phyloP scores from a whole-genome alignment of 2,888 invertebrate genomes.

The Platerodrilus igneus region DNA sequence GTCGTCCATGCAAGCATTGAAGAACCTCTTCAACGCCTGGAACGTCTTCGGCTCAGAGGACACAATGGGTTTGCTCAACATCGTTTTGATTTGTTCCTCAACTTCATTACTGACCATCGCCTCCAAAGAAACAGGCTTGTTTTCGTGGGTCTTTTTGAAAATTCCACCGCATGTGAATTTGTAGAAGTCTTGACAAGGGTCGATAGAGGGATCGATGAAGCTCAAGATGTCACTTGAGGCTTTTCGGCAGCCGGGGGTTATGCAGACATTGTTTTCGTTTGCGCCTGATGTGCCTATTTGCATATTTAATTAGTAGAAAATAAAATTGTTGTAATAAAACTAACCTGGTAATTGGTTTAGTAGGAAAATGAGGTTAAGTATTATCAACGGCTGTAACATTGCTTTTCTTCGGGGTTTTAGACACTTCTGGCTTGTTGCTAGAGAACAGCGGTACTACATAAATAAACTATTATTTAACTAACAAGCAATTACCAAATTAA shows the following conservation, averaged over 20 bases:
- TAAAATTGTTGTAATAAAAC: too few relatives aligned
- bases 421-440: too few relatives aligned
- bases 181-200: slow-evolving; percentile 75
- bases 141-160: slow-evolving; percentile 64
- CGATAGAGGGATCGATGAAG: slow-evolving; percentile 61
- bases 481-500: too few relatives aligned
- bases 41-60: slow-evolving; percentile 42
- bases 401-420: too few relatives aligned
- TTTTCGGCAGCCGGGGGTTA: slow-evolving; percentile 68
- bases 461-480: too few relatives aligned
- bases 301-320: too few relatives aligned
- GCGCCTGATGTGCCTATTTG: too few relatives aligned
- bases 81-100: slow-evolving; percentile 46
- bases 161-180: slow-evolving; percentile 69
- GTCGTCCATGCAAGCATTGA: slow-evolving; percentile 44
- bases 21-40: slow-evolving; percentile 46
- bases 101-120: slow-evolving; percentile 47
- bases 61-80: slow-evolving; percentile 42
- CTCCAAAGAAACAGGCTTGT: slow-evolving; percentile 53
- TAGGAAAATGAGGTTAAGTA: too few relatives aligned
- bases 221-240: slow-evolving; percentile 64
- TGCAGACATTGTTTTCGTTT: slow-evolving; percentile 27
- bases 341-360: too few relatives aligned
- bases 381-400: too few relatives aligned
- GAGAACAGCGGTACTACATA: too few relatives aligned